Base-by-base conservation (phyloP, 2,113 vertebrate genomes). In the Phrynosoma blainvillii region DNA sequence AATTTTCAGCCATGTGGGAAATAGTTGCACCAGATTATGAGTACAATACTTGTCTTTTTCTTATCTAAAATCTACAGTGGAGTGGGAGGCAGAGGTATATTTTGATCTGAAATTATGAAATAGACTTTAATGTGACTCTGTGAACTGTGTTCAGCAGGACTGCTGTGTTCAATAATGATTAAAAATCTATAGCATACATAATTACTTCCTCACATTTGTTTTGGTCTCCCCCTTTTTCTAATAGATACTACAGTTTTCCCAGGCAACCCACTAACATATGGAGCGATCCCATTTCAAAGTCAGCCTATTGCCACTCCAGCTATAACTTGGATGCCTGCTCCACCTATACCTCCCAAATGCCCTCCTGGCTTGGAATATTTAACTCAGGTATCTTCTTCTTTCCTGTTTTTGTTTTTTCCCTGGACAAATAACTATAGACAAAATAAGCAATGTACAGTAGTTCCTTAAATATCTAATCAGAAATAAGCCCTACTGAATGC, bases 311-410 rank as follows among this genome's bases (percentile, higher is more conserved):
- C 12, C 23, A 7, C 32, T 82, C 5, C 47, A 52, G 65, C 66
- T 70, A 0, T 74, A 4, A 30, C 90, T 2, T 96, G 96, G 95
- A 96, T 97, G 95, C 92, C 95, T 0, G 1, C 94, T 32, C 94
- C 96, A 80, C 88, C 82, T 42, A 3, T 89, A 84, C 76, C 93
- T 89, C 59, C 91, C 27, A 92, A 90, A 87, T 97, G 96, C 83
- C 96, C 96, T 54, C 95, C 96, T 32, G 96, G 97, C 59, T 83
- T 97, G 80, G 95, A 97, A 84, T 97, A 97, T 68, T 94, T 97
- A 90, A 95, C 79, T 75, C 96, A 96, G 95, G 96, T 97, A 96
- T 71, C 27, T 90, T 59, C 30, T 62, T 10, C 6, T 1, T 32
- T 71, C 27, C 27, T 71, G 7, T 21, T 66, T 18, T 68, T 21